Evolutionary conservation across 2,888 invertebrate genomes (phyloP).

Genomic region (Tinea semifulvella): DNA sequence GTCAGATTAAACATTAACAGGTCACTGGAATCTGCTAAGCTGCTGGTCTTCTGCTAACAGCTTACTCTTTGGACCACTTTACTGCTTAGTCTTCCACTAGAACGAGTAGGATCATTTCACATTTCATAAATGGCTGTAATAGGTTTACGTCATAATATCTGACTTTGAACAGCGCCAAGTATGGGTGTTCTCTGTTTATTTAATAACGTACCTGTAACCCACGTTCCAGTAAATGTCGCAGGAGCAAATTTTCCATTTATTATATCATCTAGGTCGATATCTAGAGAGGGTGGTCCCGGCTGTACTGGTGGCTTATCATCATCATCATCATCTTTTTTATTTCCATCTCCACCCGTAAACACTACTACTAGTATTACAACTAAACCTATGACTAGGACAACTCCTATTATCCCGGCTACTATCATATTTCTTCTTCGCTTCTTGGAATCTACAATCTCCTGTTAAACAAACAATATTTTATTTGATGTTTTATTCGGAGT

Average conservation of each 20-base stretch:
- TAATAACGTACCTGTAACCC: constrained; percentile 74
- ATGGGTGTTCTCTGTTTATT: too few species aligned
- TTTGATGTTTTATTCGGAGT: too few species aligned
- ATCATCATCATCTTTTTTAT: constrained; percentile 14
- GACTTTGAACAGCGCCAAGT: too few species aligned
- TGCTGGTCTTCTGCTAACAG: too few species aligned
- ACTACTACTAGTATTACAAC: constrained; percentile 70
- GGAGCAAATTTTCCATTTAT: constrained; percentile 73
- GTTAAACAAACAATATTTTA: constrained; percentile 22
- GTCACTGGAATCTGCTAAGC: too few species aligned
- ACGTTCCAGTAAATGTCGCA: constrained; percentile 79
- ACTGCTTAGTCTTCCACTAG: too few species aligned
- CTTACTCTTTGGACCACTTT: too few species aligned
- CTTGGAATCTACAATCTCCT: constrained; percentile 71
- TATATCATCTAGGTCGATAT: constrained; percentile 74
- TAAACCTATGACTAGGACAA: constrained; percentile 65
- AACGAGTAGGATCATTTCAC: too few species aligned
- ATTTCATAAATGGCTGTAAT: too few species aligned
- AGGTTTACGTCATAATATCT: too few species aligned
- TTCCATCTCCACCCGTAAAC: constrained; percentile 36
- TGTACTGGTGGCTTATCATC: constrained; percentile 28
- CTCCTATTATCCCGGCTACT: constrained; percentile 61
- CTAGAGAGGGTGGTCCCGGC: background rate
- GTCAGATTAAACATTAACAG: too few species aligned
- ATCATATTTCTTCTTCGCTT: constrained; percentile 63